Conservation (phyloP, 2,113 vertebrate species). For the Callipepla californica region DNA sequence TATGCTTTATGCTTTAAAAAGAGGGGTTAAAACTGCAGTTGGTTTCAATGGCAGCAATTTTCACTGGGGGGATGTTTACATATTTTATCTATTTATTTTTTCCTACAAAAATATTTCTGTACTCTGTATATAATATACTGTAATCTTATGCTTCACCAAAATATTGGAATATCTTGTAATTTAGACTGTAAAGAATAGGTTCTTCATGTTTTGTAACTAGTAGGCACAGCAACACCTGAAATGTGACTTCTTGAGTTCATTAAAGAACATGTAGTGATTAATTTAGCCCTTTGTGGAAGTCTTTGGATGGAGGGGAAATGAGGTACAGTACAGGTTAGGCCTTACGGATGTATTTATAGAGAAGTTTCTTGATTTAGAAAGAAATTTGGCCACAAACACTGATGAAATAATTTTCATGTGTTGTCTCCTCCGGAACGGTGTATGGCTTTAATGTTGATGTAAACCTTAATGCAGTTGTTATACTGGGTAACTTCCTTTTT, state of each 20-base stretch:
- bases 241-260: conserved; percentile 32
- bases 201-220: conserved; percentile 37
- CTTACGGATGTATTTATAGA: neutral
- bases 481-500: neutral
- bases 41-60: conserved; percentile 36
- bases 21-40: conserved; percentile 3
- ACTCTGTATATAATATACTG: conserved; percentile 58
- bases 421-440: neutral
- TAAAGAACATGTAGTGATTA: conserved; percentile 40
- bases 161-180: neutral
- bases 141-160: conserved; percentile 17
- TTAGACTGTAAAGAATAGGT: neutral
- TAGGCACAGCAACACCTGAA: neutral
- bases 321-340: neutral
- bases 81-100: conserved; percentile 72
- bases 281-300: neutral
- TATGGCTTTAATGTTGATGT: neutral
- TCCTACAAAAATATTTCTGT: conserved; percentile 56
- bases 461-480: neutral
- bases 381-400: neutral
- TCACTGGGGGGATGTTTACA: conserved; percentile 55
- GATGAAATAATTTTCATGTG: neutral
- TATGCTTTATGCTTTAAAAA: conserved; percentile 61
- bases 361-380: neutral
- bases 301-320: neutral